Percentiles rank a stretch among this genome's conserved stretches.
phyloP scores from a whole-genome alignment of 1,140 invertebrate species.

The Cotesia vestalis region DNA sequence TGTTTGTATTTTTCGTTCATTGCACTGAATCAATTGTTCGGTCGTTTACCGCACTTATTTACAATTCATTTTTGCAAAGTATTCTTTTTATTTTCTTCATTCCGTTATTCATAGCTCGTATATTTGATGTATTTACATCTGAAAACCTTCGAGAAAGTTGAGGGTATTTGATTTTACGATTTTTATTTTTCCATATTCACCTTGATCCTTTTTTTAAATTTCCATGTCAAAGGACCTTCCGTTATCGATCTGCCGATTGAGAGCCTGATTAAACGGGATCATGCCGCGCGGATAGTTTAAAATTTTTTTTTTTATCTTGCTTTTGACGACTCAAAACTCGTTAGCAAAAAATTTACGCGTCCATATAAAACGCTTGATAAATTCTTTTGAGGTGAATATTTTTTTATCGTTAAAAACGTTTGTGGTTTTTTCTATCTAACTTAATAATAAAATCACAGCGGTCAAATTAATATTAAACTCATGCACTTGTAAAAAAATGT shows the following conservation, averaged over 20 bases:
- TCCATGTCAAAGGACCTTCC: constrained; percentile 35
- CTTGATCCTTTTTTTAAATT: constrained; percentile 31
- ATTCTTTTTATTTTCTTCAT: neutral
- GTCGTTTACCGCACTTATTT: neutral
- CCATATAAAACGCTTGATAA: neutral
- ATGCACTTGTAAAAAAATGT: no score
- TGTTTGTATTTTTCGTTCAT: constrained; percentile 9
- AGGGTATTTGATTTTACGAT: constrained; percentile 21
- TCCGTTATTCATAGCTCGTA: constrained; percentile 27
- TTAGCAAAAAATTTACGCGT: constrained; percentile 7
- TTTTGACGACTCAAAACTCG: constrained; percentile 11
- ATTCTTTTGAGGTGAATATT: no score
- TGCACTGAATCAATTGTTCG: constrained; percentile 20
- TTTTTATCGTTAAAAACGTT: no score
- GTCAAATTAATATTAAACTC: no score
- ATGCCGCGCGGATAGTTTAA: neutral
- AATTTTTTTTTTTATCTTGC: neutral
- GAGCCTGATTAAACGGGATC: neutral
- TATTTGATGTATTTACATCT: neutral
- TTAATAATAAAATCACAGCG: no score
- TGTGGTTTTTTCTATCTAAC: no score
- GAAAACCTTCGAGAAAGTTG: neutral
- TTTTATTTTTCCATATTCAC: constrained; percentile 1
- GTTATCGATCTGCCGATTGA: constrained; percentile 20
- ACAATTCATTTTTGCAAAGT: neutral